Evolutionary conservation across 2,113 vertebrate species (phyloP).

Genomic region (Neomonachus schauinslandi): DNA sequence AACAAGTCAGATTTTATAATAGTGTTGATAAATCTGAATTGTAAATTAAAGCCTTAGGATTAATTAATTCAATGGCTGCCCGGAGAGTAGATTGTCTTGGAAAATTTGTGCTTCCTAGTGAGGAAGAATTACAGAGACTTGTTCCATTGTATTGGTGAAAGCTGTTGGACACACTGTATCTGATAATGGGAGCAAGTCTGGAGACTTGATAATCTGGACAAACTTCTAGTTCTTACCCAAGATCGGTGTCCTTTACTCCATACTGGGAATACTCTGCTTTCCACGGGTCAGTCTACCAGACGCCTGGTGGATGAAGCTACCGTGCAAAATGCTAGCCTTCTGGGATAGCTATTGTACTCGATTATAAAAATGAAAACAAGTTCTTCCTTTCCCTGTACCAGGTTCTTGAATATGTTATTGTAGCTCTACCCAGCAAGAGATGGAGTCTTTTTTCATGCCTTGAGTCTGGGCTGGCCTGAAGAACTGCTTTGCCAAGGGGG

Average conservation of each 20-base stretch:
- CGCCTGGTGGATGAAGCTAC: not conserved
- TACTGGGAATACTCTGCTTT: not conserved
- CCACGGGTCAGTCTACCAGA: not conserved
- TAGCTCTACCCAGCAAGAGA: not conserved
- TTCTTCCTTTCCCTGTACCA: not conserved
- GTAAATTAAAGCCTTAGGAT: not conserved
- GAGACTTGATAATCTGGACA: not conserved
- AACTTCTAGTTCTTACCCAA: not conserved
- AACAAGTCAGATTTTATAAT: not conserved
- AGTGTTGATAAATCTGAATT: not conserved
- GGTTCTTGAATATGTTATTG: not conserved
- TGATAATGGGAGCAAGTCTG: not conserved
- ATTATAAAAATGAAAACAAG: not conserved
- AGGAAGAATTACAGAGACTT: not conserved
- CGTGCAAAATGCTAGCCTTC: not conserved
- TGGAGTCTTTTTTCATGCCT: not conserved
- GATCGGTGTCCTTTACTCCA: not conserved
- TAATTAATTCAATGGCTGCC: not conserved
- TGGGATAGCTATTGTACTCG: not conserved
- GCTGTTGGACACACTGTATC: not conserved
- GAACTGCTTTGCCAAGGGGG: not conserved
- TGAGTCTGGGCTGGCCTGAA: not conserved
- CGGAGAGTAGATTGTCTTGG: not conserved
- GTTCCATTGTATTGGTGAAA: not conserved
- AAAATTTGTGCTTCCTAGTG: not conserved